Base-by-base conservation (phyloP, 2,888 invertebrate species). In the Andrena bucephala region DNA sequence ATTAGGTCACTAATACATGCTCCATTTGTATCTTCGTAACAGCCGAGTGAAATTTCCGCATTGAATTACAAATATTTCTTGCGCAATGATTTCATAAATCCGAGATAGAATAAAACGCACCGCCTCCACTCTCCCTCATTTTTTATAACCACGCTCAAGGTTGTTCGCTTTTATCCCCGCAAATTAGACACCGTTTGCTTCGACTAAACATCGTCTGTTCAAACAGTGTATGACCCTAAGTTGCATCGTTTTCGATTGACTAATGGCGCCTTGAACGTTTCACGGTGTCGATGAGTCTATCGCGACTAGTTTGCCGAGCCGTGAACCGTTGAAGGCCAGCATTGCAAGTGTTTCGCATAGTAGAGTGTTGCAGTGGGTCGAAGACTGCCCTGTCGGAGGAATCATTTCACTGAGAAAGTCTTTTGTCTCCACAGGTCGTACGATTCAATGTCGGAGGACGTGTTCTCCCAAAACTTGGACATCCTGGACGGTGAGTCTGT, bases 381-480 rank as follows among this genome's bases (percentile, higher is more conserved):
- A 57, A 57, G 67, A 27, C 10, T 59, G 8, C 60, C n/a, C 29
- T 1, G 16, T n/a, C 10, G 5, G 42, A 27, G n/a, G 7, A 27
- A 33, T n/a, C 8, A 29, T 16, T 4, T 5, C 16, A n/a, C 4
- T 0, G 27, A 33, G 7, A 29, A 0, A 29, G 2, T 31, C 16
- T 59, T 54, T 59, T 16, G 50, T 60, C 52, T 76, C 83, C 72
- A 27, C 87, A 93, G 93, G 86, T 83, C 90, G 33, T 92, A 92
- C 82, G 92, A 92, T 82, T 90, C 91, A 69, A 88, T 89, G 27
- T 69, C 88, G 67, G 96, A 96, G 83, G 96, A 96, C 92, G 95
- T 95, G 86, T 95, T 96, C 84, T 96, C 96, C 81, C 96, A 96
- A 85, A 96, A 96, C 92, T 91, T 96, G 90, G 96, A 96, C 92